These are phyloP conservation scores for Phrynocephalus versicolor DNA, from an alignment of 2,113 vertebrate species.

Conservation along the genomic window DNA sequence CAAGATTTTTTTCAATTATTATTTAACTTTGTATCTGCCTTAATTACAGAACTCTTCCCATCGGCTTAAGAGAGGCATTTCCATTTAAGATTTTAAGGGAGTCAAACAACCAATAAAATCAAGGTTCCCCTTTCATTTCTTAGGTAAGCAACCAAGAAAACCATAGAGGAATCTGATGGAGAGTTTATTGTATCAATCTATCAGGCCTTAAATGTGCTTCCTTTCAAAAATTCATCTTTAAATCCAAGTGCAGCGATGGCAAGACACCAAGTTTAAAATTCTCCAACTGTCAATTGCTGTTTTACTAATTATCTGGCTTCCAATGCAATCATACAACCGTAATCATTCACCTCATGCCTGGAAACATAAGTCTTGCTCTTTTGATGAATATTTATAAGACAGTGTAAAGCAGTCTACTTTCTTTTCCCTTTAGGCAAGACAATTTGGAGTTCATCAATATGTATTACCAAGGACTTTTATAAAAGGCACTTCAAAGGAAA, in stretches of 20 bases:
- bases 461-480: conserved; percentile 95
- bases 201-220: conserved; percentile 62
- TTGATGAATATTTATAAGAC: conserved; percentile 95
- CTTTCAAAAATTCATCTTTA: conserved; percentile 60
- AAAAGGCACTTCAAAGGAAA: conserved; percentile 97
- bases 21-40: conserved; percentile 6
- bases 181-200: conserved; percentile 65
- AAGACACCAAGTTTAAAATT: conserved; percentile 79
- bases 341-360: conserved; percentile 89
- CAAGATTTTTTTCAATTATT: not conserved
- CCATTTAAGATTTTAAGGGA: conserved; percentile 16
- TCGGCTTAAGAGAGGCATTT: conserved; percentile 27
- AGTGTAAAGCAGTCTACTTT: conserved; percentile 90
- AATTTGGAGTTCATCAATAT: conserved; percentile 99
- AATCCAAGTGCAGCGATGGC: conserved; percentile 67
- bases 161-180: conserved; percentile 59
- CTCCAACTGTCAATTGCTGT: conserved; percentile 76
- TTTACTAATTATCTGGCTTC: conserved; percentile 87
- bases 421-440: conserved; percentile 91
- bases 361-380: conserved; percentile 85
- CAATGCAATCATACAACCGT: conserved; percentile 83
- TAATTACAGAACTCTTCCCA: conserved; percentile 52
- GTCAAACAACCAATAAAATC: conserved; percentile 37
- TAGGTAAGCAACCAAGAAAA: conserved; percentile 67
- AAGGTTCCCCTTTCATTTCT: conserved; percentile 63